Base-by-base conservation (phyloP, 2,888 invertebrate genomes). In the Meloe dianella region DNA sequence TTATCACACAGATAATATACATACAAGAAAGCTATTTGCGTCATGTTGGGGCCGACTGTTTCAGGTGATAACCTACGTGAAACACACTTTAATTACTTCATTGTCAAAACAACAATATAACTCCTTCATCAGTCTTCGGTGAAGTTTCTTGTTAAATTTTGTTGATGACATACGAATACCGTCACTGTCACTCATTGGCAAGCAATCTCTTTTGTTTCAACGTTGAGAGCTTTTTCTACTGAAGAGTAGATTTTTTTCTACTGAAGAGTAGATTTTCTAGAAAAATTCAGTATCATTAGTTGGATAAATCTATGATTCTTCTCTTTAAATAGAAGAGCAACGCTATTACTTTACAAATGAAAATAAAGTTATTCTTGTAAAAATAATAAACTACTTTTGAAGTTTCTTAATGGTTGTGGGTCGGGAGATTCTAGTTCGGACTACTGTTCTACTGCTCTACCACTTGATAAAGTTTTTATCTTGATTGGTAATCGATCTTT, bases 81-180 rank as follows among this genome's bases (percentile, higher is more conserved):
- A 77, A 76, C 73, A 72, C 74, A 73, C 75, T 78, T 79, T 78
- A 79, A 79, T 79, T 79, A 78, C 78, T 78, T 78, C 75, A 73
- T 77, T 78, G 79, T 78, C 78, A 78, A 76, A 78, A 76, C 77
- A 74, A 75, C 77, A 75, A 47, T 9, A 47, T 41, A 27, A 20
- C 47, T 20, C 20, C 20, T 20, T 7, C 20, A 10, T 20, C 47
- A 22, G 9, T 20, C 20, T 20, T 0, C 20, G 47, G 9, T 47
- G 10, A 20, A 8, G 10, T 47, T 47, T 10, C 3, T 17, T 41
- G 17, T 41, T 17, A 41, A 41, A 17, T 41, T 10, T 5, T 17
- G n/a, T 17, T 17, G 5, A 41, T 7, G 41, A 41, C 41, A 41
- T 17, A 74, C 71, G 69, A 68, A 66, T 69, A 66, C 60, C 1